Percentiles rank a stretch among this genome's conserved stretches.
Evolutionary conservation across 2,888 invertebrate species (phyloP).

Genomic region (Nasonovia ribisnigri): DNA sequence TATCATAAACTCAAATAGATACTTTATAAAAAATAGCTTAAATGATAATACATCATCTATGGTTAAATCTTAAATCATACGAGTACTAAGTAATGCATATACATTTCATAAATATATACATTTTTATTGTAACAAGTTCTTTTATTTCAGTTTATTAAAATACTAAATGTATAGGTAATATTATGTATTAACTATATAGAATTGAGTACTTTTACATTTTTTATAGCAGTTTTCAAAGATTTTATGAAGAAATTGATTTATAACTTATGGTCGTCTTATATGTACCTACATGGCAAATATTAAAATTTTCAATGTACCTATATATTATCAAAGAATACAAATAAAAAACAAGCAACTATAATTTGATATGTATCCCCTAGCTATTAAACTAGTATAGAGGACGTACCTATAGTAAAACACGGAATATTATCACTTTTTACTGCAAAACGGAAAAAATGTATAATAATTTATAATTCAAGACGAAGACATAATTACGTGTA

Average conservation of each 20-base stretch:
- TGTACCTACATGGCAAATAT: not conserved
- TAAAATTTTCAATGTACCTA: not conserved
- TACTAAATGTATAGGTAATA: too few relatives aligned
- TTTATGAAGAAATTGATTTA: not conserved
- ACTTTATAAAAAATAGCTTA: not conserved
- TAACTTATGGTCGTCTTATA: not conserved
- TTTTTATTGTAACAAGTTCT: not conserved
- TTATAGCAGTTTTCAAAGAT: not conserved
- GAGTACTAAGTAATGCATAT: not conserved
- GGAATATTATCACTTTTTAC: conserved; percentile 29
- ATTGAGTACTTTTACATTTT: not conserved
- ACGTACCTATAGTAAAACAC: not conserved
- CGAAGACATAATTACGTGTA: conserved; percentile 14
- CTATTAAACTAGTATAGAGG: conserved; percentile 4
- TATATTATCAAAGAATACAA: too few relatives aligned
- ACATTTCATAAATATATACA: not conserved
- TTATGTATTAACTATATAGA: not conserved
- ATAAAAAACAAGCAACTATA: not conserved
- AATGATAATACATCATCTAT: not conserved
- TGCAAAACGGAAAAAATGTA: conserved; percentile 49
- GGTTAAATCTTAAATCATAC: not conserved
- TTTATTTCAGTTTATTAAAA: not conserved
- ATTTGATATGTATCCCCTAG: not conserved
- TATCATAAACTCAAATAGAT: not conserved
- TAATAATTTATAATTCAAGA: conserved; percentile 29